phyloP scores from a whole-genome alignment of 1,140 invertebrate genomes.

The Drosophila ficusphila region DNA sequence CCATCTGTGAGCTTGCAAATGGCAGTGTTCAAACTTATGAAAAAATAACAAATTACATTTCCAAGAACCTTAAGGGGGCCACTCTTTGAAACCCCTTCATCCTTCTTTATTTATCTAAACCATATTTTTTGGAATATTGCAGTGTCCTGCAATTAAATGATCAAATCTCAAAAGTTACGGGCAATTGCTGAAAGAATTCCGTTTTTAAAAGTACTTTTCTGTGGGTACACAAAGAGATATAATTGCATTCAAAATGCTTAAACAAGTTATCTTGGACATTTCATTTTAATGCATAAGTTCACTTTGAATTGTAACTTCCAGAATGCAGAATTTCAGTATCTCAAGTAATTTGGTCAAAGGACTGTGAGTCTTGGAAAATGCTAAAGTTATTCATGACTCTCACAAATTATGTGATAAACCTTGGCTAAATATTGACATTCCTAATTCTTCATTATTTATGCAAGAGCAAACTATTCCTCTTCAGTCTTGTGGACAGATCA shows the following conservation, averaged over 20 bases:
- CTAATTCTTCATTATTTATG: slow-evolving; percentile 10
- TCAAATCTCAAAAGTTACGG: background rate
- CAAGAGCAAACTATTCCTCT: slow-evolving; percentile 6
- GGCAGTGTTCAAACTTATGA: background rate
- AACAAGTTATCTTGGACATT: too few species aligned
- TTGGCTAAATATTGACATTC: slow-evolving; percentile 20
- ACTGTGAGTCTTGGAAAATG: too few species aligned
- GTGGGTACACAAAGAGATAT: too few species aligned
- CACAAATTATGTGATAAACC: background rate
- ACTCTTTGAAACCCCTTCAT: too few species aligned
- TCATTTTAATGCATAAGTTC: background rate
- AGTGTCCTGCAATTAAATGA: too few species aligned
- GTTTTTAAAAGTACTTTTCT: background rate
- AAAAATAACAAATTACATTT: too few species aligned
- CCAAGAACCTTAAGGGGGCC: too few species aligned
- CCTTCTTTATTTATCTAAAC: too few species aligned
- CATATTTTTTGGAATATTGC: too few species aligned
- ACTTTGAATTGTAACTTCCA: background rate
- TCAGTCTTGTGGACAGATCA: background rate
- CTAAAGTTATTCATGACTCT: background rate
- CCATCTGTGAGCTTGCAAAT: background rate
- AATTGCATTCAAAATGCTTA: too few species aligned
- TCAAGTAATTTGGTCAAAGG: background rate
- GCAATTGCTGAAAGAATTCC: background rate
- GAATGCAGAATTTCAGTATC: background rate